These are phyloP conservation scores for Erinaceus europaeus DNA, from an alignment of 2,113 vertebrate genomes.

Conservation along the genomic window DNA sequence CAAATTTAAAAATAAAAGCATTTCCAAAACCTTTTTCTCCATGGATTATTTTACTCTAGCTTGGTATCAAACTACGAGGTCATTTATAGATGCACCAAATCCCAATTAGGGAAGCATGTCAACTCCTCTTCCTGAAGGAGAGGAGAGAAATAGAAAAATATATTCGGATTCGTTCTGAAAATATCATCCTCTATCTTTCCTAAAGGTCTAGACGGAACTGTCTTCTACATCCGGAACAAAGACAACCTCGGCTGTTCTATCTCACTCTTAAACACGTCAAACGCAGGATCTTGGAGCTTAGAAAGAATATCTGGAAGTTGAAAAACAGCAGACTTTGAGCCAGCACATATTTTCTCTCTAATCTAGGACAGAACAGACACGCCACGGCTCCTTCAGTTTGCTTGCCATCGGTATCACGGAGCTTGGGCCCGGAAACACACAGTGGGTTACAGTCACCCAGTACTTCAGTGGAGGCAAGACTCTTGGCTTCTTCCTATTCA, in stretches of 20 bases:
- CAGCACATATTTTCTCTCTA: conserved; percentile 39
- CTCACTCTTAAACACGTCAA: conserved; percentile 63
- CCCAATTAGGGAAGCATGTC: conserved; percentile 57
- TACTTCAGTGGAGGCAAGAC: background rate
- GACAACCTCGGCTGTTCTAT: conserved; percentile 56
- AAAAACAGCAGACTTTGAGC: conserved; percentile 52
- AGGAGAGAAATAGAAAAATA: conserved; percentile 53
- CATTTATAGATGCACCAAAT: conserved; percentile 58
- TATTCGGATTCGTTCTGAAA: conserved; percentile 74
- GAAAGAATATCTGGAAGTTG: conserved; percentile 47
- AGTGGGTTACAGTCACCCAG: background rate
- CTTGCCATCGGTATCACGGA: conserved; percentile 32
- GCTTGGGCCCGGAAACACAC: background rate
- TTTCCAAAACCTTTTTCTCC: conserved; percentile 51
- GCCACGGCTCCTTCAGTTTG: conserved; percentile 9
- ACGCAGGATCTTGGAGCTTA: conserved; percentile 49
- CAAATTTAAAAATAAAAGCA: no score
- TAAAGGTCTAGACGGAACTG: conserved; percentile 69
- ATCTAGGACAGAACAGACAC: conserved; percentile 11
- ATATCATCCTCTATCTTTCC: conserved; percentile 69
- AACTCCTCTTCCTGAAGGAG: conserved; percentile 49
- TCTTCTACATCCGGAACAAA: conserved; percentile 67
- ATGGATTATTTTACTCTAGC: conserved; percentile 46
- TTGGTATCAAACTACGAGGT: conserved; percentile 38
- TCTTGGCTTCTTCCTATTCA: conserved; percentile 32